Percentiles rank a stretch among this genome's conserved stretches.
Conservation (phyloP, 2,797 vertebrate species). For the Petrocephalus schoutedeni region DNA sequence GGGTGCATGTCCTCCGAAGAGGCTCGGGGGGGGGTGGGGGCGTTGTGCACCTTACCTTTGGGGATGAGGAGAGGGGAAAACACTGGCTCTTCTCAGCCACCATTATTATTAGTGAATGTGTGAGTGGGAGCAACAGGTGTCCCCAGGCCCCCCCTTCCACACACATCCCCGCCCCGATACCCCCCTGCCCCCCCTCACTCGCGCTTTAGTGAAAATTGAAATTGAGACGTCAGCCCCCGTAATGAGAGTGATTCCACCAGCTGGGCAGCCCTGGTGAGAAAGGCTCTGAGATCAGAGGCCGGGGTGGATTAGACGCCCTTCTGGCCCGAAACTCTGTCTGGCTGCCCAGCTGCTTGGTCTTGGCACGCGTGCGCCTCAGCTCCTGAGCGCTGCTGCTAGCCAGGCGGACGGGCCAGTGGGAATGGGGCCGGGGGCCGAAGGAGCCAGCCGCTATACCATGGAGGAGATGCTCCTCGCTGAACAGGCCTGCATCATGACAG, state of each 20-base stretch:
- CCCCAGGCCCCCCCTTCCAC: neutral
- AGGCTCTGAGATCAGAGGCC: neutral
- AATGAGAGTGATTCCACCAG: slow-evolving; percentile 47
- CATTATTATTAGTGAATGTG: slow-evolving; percentile 53
- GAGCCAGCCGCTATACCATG: neutral
- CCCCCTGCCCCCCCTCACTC: slow-evolving; percentile 14
- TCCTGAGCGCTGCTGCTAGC: neutral
- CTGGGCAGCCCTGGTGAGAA: slow-evolving; percentile 43
- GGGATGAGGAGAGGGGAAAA: neutral
- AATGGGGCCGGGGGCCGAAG: neutral
- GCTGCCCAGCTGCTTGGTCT: neutral
- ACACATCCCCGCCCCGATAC: no score
- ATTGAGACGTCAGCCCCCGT: slow-evolving; percentile 58
- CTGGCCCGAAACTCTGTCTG: neutral
- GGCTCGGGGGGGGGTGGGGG: slow-evolving; percentile 32
- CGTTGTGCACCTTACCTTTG: slow-evolving; percentile 20
- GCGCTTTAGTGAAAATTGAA: slow-evolving; percentile 38
- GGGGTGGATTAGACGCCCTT: neutral
- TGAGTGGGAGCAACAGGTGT: slow-evolving; percentile 51
- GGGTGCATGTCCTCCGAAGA: neutral
- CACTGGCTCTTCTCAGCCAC: slow-evolving; percentile 40
- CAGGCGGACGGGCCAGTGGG: neutral
- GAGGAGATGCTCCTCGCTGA: neutral
- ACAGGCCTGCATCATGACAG: neutral
- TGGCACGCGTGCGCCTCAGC: neutral